Evolutionary conservation across 2,888 invertebrate genomes (phyloP), one percentile per base, ranked within the genome.

Genomic region (Pachymerium ferrugineum): DNA sequence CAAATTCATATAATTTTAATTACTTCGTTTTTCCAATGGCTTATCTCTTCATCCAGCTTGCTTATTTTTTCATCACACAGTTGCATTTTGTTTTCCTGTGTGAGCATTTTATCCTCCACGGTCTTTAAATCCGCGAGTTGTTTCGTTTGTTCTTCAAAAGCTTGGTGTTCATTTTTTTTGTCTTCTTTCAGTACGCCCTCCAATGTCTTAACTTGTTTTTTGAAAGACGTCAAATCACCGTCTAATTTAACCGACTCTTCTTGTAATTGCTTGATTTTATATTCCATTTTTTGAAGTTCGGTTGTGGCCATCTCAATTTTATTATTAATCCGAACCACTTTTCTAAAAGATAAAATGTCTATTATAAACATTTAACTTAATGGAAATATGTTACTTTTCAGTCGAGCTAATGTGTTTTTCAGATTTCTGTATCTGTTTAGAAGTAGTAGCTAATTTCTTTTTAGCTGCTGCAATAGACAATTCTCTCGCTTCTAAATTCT

Each of bases 131-230:
- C 72, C 19, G 25, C 25, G 42, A 29, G 19, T 14, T 29, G 28
- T 1, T 72, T 54, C 1, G 6, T 30, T 31, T 69, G n/a, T 16
- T 31, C 69, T 3, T 69, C 84, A 67, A 90, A 87, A 73, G 88
- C 85, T 0, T 88, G 85, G 79, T 90, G 91, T 4, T 89, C 81
- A 74, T 89, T 87, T 76, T 88, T 90, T 79, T 91, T 89, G 74
- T 87, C 85, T 29, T 85, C 84, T 30, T 87, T 86, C 0, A 91
- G 82, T 38, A 84, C 85, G 0, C 85, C 82, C 35, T 91, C 87
- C 78, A 90, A 88, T 74, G 88, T 85, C 77, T 90, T 89, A 0
- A 90, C 81, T 2, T 79, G 80, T 72, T 78, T 74, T 77, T 14
- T 35, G 35, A 10, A 14, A 14, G 35, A 35, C 12, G 69, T 22